Percentiles rank a stretch among this genome's conserved stretches.
Evolutionary conservation across 2,113 vertebrate species (phyloP).

Genomic region (Grammomys dolichurus): DNA sequence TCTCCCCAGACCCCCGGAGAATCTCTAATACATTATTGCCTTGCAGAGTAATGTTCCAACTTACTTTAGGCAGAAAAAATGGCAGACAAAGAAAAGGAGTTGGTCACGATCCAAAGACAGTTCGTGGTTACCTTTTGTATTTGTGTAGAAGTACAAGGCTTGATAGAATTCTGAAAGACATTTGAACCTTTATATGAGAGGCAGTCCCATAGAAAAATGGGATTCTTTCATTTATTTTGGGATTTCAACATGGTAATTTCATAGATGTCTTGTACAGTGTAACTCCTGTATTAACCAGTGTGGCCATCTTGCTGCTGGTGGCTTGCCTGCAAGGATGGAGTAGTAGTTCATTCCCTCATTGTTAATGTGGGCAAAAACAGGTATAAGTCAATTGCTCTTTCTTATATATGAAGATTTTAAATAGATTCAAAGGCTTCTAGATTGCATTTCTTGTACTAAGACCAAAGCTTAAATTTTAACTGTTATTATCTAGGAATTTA

Average conservation of each 20-base stretch:
- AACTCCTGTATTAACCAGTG: background rate
- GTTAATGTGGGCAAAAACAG: background rate
- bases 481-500: slow-evolving; percentile 22
- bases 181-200: background rate
- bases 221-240: slow-evolving; percentile 21
- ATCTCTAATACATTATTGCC: slow-evolving; percentile 21
- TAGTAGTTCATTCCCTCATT: background rate
- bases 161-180: slow-evolving; percentile 44
- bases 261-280: background rate
- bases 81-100: slow-evolving; percentile 2
- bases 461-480: slow-evolving; percentile 44
- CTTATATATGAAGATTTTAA: slow-evolving; percentile 54
- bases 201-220: slow-evolving; percentile 27
- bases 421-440: slow-evolving; percentile 29
- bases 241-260: slow-evolving; percentile 9
- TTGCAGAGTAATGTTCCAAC: background rate
- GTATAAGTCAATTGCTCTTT: slow-evolving; percentile 38
- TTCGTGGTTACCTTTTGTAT: slow-evolving; percentile 26
- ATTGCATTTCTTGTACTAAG: slow-evolving; percentile 43
- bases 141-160: slow-evolving; percentile 22
- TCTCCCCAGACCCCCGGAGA: background rate
- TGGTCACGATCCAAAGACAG: background rate
- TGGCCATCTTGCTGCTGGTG: background rate
- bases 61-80: slow-evolving; percentile 33
- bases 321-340: background rate